Base-by-base conservation (phyloP, 2,113 vertebrate genomes). In the Neodontobutis hainanensis region DNA sequence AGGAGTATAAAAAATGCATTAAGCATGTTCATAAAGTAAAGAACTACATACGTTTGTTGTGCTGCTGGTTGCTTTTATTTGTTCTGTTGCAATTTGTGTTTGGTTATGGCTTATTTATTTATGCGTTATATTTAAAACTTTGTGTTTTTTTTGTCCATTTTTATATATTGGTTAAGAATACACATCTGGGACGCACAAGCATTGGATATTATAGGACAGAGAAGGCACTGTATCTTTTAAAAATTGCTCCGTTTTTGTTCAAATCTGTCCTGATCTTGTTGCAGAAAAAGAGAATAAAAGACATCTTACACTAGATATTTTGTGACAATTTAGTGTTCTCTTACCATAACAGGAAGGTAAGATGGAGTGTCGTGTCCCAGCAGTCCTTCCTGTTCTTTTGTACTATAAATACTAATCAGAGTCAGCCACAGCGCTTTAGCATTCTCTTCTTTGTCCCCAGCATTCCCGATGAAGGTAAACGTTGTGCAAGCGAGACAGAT, bases 331-430 rank as follows among this genome's bases (percentile, higher is more conserved):
- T 46, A 4, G 12, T 48, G 48, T 50, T 63, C n/a, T 59, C 34
- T 5, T 47, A 63, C 19, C n/a, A 46, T 27, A 52, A 40, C 2
- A 40, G 38, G 40, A 78, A 14, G 56, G 36, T 57, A 56, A 50
- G 44, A 57, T 32, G 60, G n/a, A 14, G 12, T 44, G 42, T 73
- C 59, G 12, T 44, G 42, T 73, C 59, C 38, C 63, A 65, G 61
- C 59, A 38, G 55, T 7, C 36, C 38, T 52, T 16, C 62, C 15
- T 64, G 42, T 61, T 16, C 45, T 53, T 49, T 46, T 68, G 44
- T 59, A 19, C 72, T 78, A 73, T 79, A 80, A 74, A 79, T 81
- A 74, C 61, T 52, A 36, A 62, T 32, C 16, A 38, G 42, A 64
- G 42, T 45, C 50, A 73, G 19, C 65, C 63, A 40, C 57, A 19